Conservation (phyloP, 2,113 vertebrate species). For the Nesoenas mayeri region DNA sequence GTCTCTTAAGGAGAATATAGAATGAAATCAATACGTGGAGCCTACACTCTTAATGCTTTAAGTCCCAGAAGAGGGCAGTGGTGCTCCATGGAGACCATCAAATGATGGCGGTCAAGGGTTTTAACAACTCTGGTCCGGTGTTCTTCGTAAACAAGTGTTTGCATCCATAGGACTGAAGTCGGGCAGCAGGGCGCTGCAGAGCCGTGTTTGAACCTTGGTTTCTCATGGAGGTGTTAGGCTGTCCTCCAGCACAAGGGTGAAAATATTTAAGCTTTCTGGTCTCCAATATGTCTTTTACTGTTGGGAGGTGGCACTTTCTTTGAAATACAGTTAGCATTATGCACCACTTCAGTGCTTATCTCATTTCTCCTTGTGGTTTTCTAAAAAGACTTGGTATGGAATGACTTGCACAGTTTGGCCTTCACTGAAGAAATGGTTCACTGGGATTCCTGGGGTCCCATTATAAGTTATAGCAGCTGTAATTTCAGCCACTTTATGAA, state of each 20-base stretch:
- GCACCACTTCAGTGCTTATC: not conserved
- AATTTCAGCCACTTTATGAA: conserved; percentile 67
- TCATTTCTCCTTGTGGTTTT: not conserved
- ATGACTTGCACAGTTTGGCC: not conserved
- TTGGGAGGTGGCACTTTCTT: not conserved
- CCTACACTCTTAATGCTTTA: too few relatives aligned
- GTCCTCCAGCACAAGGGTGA: not conserved
- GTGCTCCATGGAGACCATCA: not conserved
- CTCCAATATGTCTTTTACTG: not conserved
- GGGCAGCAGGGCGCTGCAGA: not conserved
- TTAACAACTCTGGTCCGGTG: not conserved
- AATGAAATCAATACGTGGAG: not conserved
- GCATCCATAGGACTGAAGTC: accelerated
- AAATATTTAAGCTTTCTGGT: not conserved
- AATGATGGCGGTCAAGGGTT: not conserved
- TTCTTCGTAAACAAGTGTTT: not conserved
- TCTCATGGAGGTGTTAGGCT: not conserved
- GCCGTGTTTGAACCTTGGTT: accelerated
- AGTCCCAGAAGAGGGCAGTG: conserved; percentile 59
- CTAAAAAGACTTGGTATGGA: not conserved
- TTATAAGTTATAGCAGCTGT: conserved; percentile 62
- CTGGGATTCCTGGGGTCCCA: not conserved
- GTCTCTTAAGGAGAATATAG: not conserved
- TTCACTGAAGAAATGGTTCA: not conserved
- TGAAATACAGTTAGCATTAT: not conserved